Evolutionary conservation across 2,797 vertebrate genomes (phyloP), one percentile per base, ranked within the genome.

Genomic region (Gallinago stenura): DNA sequence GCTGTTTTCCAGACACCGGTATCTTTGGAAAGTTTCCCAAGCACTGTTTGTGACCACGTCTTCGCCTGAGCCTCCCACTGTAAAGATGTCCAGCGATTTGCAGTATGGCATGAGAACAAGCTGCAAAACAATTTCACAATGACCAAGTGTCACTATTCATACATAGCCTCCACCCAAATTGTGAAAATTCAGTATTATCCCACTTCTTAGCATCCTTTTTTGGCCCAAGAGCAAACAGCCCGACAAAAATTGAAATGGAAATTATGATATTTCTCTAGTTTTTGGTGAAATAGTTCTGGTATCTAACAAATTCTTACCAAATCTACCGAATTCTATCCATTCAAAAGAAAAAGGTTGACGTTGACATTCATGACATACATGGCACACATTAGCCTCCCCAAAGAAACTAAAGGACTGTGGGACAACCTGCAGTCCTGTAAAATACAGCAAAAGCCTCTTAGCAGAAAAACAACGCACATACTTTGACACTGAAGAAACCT

Each of bases 51-150:
- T 98, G 95, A 98, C 93, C 48, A 98, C 73, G 4, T 99, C 98
- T 12, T 99, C 98, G 3, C 98, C 99, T 6, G 99, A 98, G 8
- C 98, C 98, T 82, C 98, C 98, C 58, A 96, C 87, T 0, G 98
- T 98, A 97, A 99, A 99, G 79, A 99, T 98, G 76, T 99, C 99
- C 97, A 99, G 96, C 6, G 98, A 99, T 94, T 98, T 99, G 96
- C 99, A 99, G 98, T 99, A 98, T 1, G 99, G 99, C 98, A 99
- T 99, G 96, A 99, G 98, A 87, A 99, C 99, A 25, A 99, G 99
- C 99, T 99, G 73, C 4, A 33, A 86, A 95, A 86, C 26, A 90
- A 91, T 91, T 89, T 95, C 41, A 82, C 31, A 88, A 48, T 18
- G n/a, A 70, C 45, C 50, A 51, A 57, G n/a, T 21, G 28, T 92